These are phyloP conservation scores for Cyprinodon brontotheroides DNA, from an alignment of 2,113 vertebrate genomes.

Conservation along the genomic window DNA sequence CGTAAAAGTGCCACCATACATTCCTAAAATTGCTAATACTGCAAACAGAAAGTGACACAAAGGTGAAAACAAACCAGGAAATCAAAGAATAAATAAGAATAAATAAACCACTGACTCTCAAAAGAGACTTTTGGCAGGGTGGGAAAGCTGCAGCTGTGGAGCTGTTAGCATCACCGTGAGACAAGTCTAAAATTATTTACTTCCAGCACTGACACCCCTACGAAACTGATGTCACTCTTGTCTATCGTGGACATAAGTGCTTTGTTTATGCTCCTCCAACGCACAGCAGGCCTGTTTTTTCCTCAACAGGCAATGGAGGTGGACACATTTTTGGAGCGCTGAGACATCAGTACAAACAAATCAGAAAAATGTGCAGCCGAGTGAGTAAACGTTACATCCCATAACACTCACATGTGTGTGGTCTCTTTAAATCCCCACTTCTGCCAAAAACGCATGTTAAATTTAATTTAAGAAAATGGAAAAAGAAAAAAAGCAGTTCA, in stretches of 20 bases:
- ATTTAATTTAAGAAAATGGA: neutral
- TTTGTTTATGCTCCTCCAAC: constrained; percentile 31
- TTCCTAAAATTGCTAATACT: constrained; percentile 33
- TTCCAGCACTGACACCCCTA: constrained; percentile 33
- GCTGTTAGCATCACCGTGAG: constrained; percentile 44
- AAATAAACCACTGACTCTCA: constrained; percentile 58
- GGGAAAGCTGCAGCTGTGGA: constrained; percentile 44
- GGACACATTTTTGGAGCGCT: constrained; percentile 17
- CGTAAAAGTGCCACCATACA: constrained; percentile 44
- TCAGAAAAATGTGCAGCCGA: neutral
- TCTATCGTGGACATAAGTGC: constrained; percentile 51
- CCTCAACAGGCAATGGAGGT: neutral
- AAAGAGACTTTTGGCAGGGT: constrained; percentile 49
- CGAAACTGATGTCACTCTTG: constrained; percentile 40
- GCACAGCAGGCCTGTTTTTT: neutral
- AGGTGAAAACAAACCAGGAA: constrained; percentile 15
- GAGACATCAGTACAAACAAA: constrained; percentile 10
- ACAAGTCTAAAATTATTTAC: constrained; percentile 22
- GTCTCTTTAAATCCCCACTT: neutral
- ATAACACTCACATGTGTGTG: neutral
- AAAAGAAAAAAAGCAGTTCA: constrained; percentile 12
- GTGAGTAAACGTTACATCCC: constrained; percentile 7
- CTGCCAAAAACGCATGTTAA: constrained; percentile 8
- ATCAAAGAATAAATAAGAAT: constrained; percentile 73
- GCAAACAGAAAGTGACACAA: constrained; percentile 32